Base-by-base conservation (phyloP, 1,140 invertebrate genomes). In the Carposina sasakii region DNA sequence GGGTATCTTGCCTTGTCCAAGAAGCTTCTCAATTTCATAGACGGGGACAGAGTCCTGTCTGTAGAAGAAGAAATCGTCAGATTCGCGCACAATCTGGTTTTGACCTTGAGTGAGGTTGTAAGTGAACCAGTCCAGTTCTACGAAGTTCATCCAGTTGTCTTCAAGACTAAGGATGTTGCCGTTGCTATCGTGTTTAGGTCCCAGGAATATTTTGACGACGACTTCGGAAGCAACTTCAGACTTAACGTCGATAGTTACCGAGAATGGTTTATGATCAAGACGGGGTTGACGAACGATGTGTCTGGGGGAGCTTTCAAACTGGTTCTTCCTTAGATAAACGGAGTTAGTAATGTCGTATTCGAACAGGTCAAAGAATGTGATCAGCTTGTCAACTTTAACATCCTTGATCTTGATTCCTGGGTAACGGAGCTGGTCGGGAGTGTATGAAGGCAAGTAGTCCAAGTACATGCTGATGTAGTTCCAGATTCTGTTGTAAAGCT, bases 101-200 rank as follows among this genome's bases (percentile, higher is more conserved):
- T 89, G 83, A 39, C 92, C 92, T 48, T 87, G 74, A 4, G 74
- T 71, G 30, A 94, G 75, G 44, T 89, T 86, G 61, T 89, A 88
- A 20, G 87, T 60, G 73, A 92, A 94, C 65, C 88, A 89, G 58
- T 94, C 92, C 41, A 94, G 72, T 69, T 91, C 87, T 37, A 92
- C 87, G 60, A 91, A 92, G 63, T 90, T 88, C 51, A 85, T 65
- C 52, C 85, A 84, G 58, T 85, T 86, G 3, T 90, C 74, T 24
- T 90, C 87, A 20, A 91, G 71, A 17, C 75, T 77, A 16, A 90
- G 72, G 1, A 83, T 71, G 44, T 86, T 84, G 23, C 90, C 90
- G 28, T 85, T 75, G 60, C 75, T 65, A 48, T 84, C 67, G 48
- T 74, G 79, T 62, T 85, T 82, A 22, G 78, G 78, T 47, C 89